These are phyloP conservation scores for Melanotaenia parkinsoni DNA, from an alignment of 2,797 vertebrate species.

Conservation along the genomic window DNA sequence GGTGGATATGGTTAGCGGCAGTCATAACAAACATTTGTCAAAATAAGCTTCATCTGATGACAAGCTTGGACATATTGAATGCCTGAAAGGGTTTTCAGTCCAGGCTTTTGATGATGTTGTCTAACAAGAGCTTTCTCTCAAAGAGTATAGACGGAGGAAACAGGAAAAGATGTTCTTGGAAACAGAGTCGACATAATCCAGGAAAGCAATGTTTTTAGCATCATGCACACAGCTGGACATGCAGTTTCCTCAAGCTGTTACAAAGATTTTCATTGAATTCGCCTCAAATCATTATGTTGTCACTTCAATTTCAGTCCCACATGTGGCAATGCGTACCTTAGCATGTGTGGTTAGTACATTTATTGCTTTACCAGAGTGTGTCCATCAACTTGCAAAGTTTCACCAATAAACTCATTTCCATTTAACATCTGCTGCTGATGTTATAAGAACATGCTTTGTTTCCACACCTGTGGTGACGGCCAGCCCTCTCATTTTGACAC, in stretches of 20 bases:
- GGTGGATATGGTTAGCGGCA: conserved; percentile 70
- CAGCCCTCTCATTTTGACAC: conserved; percentile 64
- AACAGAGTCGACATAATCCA: conserved; percentile 38
- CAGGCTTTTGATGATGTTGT: conserved; percentile 61
- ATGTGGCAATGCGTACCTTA: conserved; percentile 51
- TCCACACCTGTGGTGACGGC: conserved; percentile 43
- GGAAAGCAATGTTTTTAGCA: conserved; percentile 44
- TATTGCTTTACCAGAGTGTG: conserved; percentile 61
- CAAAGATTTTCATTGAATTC: conserved; percentile 58
- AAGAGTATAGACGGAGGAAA: conserved; percentile 42
- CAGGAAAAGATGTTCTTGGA: conserved; percentile 47
- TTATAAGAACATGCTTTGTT: conserved; percentile 53
- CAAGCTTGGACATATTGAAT: conserved; percentile 73
- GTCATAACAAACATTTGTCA: conserved; percentile 80
- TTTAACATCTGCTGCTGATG: conserved; percentile 63
- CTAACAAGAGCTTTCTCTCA: conserved; percentile 62
- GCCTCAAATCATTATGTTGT: conserved; percentile 72
- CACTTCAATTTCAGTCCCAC: conserved; percentile 68
- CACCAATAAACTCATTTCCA: conserved; percentile 67
- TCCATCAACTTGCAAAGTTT: conserved; percentile 62
- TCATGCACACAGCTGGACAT: conserved; percentile 46
- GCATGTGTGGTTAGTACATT: conserved; percentile 64
- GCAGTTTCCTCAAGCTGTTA: conserved; percentile 55
- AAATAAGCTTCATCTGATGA: conserved; percentile 74
- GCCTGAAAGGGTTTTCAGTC: conserved; percentile 64